Conservation (phyloP, 2,113 vertebrate species). For the Pterocles orientalis region DNA sequence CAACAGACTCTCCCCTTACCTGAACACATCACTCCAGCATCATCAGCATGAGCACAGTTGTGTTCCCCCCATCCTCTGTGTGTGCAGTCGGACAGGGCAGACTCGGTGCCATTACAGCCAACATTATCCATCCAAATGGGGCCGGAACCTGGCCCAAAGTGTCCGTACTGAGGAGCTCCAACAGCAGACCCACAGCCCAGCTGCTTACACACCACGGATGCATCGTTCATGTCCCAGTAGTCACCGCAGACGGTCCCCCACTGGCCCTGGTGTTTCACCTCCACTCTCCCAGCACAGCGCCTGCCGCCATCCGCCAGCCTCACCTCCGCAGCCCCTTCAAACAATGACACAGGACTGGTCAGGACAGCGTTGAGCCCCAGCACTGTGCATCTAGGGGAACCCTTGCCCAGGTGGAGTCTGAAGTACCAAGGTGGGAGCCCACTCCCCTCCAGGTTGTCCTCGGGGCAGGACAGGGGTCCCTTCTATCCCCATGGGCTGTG, state of each 20-base stretch:
- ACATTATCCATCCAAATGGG: too few species aligned
- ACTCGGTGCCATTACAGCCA: too few species aligned
- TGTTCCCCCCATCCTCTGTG: not conserved
- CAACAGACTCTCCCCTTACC: not conserved
- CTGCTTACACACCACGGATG: not conserved
- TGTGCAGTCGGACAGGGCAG: not conserved
- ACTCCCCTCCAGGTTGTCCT: too few species aligned
- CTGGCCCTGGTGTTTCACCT: not conserved
- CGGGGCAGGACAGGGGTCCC: too few species aligned
- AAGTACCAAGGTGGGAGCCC: too few species aligned
- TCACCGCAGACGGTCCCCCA: not conserved
- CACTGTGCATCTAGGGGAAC: too few species aligned
- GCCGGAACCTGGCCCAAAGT: too few species aligned
- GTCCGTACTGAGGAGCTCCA: too few species aligned
- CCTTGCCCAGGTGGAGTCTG: too few species aligned
- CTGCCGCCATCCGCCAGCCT: not conserved
- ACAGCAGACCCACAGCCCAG: not conserved
- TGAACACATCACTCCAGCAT: not conserved
- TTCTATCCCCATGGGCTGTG: too few species aligned
- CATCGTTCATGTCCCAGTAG: not conserved
- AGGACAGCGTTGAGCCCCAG: not conserved
- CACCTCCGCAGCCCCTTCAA: not conserved
- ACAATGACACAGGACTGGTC: not conserved
- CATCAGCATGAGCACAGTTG: not conserved
- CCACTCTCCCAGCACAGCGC: not conserved